phyloP scores from a whole-genome alignment of 2,797 vertebrate genomes.

The Lates japonicus region DNA sequence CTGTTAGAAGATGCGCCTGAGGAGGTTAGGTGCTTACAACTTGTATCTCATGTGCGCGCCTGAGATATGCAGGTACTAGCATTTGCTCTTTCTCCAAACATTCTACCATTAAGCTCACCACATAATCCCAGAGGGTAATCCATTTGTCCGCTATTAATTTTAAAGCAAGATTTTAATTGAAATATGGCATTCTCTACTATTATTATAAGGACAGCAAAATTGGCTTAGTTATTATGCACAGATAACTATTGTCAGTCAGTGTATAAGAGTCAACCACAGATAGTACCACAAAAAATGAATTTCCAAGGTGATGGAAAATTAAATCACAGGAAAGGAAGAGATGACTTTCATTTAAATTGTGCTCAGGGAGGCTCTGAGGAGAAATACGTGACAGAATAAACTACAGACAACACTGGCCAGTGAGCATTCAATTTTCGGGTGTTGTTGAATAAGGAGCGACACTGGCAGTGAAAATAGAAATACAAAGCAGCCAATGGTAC shows the following conservation, averaged over 20 bases:
- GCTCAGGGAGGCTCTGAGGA: constrained; percentile 52
- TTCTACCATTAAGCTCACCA: constrained; percentile 80
- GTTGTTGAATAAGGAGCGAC: constrained; percentile 70
- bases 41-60: constrained; percentile 65
- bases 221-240: constrained; percentile 37
- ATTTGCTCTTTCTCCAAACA: constrained; percentile 84
- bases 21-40: constrained; percentile 67
- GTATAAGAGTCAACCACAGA: constrained; percentile 51
- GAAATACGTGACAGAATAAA: constrained; percentile 61
- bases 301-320: constrained; percentile 63
- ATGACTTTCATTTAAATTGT: constrained; percentile 70
- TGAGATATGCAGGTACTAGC: constrained; percentile 82
- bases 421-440: constrained; percentile 54
- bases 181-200: constrained; percentile 44
- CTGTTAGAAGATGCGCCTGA: constrained; percentile 50
- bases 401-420: constrained; percentile 58
- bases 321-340: constrained; percentile 60
- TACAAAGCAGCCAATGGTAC: constrained; percentile 66
- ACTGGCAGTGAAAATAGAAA: constrained; percentile 68
- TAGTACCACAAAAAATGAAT: constrained; percentile 48
- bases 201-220: constrained; percentile 29
- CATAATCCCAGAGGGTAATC: constrained; percentile 77
- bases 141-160: constrained; percentile 67
- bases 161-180: constrained; percentile 63
- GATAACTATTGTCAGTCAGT: constrained; percentile 36